Conservation (phyloP, 2,888 invertebrate species). For the Leptogaster cylindrica region DNA sequence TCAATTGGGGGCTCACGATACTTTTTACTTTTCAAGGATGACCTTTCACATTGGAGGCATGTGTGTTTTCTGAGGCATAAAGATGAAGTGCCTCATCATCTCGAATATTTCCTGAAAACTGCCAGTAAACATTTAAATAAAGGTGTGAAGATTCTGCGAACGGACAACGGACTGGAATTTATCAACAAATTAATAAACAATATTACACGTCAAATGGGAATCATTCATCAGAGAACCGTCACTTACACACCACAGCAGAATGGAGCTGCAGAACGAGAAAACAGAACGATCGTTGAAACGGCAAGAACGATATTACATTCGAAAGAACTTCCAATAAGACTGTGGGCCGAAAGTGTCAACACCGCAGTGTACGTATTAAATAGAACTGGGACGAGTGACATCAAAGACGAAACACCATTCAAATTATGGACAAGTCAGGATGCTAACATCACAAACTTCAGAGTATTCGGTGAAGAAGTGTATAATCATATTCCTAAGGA, state of each 20-base stretch:
- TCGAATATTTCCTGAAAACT: not conserved
- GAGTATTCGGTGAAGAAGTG: conserved; percentile 46
- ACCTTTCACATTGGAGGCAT: conserved; percentile 23
- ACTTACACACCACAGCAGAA: conserved; percentile 48
- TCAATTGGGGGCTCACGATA: conserved; percentile 23
- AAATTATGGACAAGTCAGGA: conserved; percentile 35
- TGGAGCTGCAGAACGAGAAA: conserved; percentile 45
- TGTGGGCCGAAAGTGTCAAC: conserved; percentile 57
- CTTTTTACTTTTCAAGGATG: conserved; percentile 44
- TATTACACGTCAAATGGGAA: conserved; percentile 37
- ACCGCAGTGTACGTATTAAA: conserved; percentile 48
- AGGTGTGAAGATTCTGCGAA: not conserved
- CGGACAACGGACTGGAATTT: conserved; percentile 42
- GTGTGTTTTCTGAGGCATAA: conserved; percentile 39
- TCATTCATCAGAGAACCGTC: conserved; percentile 42
- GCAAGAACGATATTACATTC: conserved; percentile 46
- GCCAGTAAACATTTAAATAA: not conserved
- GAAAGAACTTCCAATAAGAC: conserved; percentile 45
- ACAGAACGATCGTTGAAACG: conserved; percentile 44
- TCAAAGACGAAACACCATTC: conserved; percentile 35
- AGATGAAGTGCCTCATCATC: conserved; percentile 18
- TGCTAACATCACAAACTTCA: conserved; percentile 23
- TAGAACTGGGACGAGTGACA: not conserved
- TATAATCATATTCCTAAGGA: conserved; percentile 55
- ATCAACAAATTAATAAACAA: conserved; percentile 40